These are phyloP conservation scores for Ashinkailepas kermadecensis DNA, from an alignment of 2,888 invertebrate genomes.

Conservation along the genomic window DNA sequence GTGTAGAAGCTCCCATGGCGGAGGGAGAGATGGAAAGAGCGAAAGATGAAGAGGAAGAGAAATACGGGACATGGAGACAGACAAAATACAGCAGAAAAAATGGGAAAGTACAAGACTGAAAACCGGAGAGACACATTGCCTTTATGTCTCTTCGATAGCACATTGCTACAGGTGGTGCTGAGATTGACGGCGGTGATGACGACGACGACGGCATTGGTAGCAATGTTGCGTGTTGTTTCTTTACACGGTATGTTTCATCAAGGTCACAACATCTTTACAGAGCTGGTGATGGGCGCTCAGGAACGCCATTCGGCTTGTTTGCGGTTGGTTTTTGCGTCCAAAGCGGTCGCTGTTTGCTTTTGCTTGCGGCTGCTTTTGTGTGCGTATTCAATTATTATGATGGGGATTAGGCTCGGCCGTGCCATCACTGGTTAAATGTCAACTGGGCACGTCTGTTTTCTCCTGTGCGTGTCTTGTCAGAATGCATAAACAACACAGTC, in stretches of 20 bases:
- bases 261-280: neutral
- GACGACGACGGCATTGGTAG: neutral
- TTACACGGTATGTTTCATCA: neutral
- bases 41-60: neutral
- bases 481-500: neutral
- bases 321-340: neutral
- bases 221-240: neutral
- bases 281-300: neutral
- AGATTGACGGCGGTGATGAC: neutral
- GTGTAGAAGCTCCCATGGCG: too few species aligned
- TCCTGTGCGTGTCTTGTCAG: neutral
- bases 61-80: too few species aligned
- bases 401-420: neutral
- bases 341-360: neutral
- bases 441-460: neutral
- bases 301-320: neutral
- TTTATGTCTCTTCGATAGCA: too few species aligned
- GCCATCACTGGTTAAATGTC: neutral
- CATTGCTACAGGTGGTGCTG: neutral
- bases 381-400: slow-evolving; percentile 6
- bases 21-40: neutral
- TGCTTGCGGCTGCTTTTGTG: neutral
- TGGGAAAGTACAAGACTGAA: too few species aligned
- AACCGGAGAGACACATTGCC: too few species aligned
- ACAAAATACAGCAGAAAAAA: too few species aligned